These are phyloP conservation scores for Scaptodrosophila latifasciaeformis DNA, from an alignment of 2,888 invertebrate genomes.

Conservation along the genomic window DNA sequence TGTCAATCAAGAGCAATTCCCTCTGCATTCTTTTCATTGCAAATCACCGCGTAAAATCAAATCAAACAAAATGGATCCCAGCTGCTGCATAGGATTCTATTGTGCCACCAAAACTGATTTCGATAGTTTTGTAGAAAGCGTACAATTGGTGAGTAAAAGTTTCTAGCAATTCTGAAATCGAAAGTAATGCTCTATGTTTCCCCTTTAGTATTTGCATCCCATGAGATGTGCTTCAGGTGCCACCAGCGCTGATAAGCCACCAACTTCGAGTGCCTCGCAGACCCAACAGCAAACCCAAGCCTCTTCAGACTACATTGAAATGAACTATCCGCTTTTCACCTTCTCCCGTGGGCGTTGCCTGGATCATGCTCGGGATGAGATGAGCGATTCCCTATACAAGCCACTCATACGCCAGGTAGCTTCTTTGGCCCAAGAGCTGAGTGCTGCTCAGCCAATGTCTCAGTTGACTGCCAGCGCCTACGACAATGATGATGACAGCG, in stretches of 20 bases:
- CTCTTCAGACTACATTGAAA: conserved; percentile 73
- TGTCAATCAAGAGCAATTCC: conserved; percentile 86
- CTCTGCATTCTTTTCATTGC: conserved; percentile 88
- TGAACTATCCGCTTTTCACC: conserved; percentile 87
- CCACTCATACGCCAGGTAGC: conserved; percentile 78
- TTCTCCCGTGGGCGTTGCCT: conserved; percentile 84
- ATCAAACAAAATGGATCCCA: conserved; percentile 91
- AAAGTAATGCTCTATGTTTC: background rate
- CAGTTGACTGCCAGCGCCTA: conserved; percentile 44
- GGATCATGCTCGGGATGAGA: conserved; percentile 73
- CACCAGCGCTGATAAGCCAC: conserved; percentile 50
- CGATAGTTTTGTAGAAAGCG: conserved; percentile 83
- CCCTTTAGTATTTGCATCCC: conserved; percentile 77
- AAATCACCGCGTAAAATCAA: conserved; percentile 89
- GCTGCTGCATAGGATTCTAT: conserved; percentile 94
- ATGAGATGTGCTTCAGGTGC: conserved; percentile 70
- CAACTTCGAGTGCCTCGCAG: conserved; percentile 20
- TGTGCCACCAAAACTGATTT: conserved; percentile 85
- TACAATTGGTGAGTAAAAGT: conserved; percentile 77
- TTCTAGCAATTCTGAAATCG: no score
- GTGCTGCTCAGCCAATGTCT: conserved; percentile 51
- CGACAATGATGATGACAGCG: conserved; percentile 79
- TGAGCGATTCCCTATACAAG: conserved; percentile 76
- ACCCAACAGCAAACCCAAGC: conserved; percentile 33
- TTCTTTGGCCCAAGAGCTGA: conserved; percentile 77